These are phyloP conservation scores for Pica pica DNA, from an alignment of 2,113 vertebrate genomes.

Conservation along the genomic window DNA sequence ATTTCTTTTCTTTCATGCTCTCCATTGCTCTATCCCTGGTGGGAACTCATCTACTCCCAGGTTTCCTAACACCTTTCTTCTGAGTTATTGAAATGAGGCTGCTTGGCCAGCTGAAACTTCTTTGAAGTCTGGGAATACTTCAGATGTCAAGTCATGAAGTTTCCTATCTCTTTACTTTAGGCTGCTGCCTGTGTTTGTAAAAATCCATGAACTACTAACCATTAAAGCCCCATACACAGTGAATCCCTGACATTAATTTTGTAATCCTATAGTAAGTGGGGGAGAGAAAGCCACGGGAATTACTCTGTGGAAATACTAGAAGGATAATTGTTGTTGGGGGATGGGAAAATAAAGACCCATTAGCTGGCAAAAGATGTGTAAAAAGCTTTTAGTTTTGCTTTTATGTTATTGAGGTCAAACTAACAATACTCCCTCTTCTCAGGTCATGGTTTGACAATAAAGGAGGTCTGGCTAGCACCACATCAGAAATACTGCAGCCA, in stretches of 20 bases:
- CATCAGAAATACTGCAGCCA: background rate
- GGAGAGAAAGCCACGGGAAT: background rate
- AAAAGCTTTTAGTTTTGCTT: constrained; percentile 14
- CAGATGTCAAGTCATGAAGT: constrained; percentile 50
- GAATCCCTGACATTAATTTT: constrained; percentile 28
- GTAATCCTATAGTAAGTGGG: background rate
- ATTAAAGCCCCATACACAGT: background rate
- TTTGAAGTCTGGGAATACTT: constrained; percentile 50
- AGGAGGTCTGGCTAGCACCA: background rate
- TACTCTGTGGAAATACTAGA: constrained; percentile 14
- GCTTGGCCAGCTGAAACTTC: constrained; percentile 28
- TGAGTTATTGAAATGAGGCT: constrained; percentile 47
- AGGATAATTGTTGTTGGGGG: background rate
- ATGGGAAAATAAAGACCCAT: constrained; percentile 1
- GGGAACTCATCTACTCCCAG: background rate
- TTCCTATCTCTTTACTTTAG: constrained; percentile 32
- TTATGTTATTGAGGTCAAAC: background rate
- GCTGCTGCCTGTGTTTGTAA: constrained; percentile 8
- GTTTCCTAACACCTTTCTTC: constrained; percentile 4
- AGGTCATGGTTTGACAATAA: background rate
- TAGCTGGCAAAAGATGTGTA: background rate
- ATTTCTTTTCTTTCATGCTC: constrained; percentile 13
- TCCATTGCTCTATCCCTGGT: background rate
- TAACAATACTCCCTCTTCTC: background rate
- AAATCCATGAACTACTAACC: constrained; percentile 33